phyloP scores from a whole-genome alignment of 1,140 invertebrate species.

The Drosophila quadrilineata region DNA sequence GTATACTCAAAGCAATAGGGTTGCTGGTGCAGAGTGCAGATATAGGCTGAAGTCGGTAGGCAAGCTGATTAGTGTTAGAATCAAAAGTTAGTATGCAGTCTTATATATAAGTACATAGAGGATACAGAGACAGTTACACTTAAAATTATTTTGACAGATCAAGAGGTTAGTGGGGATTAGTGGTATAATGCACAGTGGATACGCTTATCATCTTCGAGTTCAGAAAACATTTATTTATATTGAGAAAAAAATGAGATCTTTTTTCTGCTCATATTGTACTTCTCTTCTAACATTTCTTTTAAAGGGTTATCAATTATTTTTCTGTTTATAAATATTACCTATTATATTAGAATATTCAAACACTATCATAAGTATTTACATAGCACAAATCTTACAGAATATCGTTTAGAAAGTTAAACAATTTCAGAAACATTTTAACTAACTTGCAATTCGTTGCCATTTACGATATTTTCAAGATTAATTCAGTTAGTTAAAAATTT shows the following conservation, averaged over 20 bases:
- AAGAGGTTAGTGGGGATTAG: constrained; percentile 16
- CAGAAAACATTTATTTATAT: not conserved
- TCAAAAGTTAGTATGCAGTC: constrained; percentile 76
- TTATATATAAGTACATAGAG: constrained; percentile 52
- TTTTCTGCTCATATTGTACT: too few relatives aligned
- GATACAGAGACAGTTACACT: constrained; percentile 32
- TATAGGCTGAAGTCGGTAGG: constrained; percentile 71
- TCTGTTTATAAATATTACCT: too few relatives aligned
- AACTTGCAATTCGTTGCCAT: too few relatives aligned
- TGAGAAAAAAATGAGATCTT: not conserved
- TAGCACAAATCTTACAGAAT: too few relatives aligned
- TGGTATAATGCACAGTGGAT: not conserved
- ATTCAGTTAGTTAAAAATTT: too few relatives aligned
- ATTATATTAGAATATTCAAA: too few relatives aligned
- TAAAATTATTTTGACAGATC: not conserved
- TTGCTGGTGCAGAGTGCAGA: constrained; percentile 59
- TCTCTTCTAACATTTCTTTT: too few relatives aligned
- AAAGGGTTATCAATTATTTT: too few relatives aligned
- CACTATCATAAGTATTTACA: too few relatives aligned
- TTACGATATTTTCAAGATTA: too few relatives aligned
- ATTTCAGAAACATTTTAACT: too few relatives aligned
- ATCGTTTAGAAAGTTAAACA: too few relatives aligned
- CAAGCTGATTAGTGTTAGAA: constrained; percentile 66
- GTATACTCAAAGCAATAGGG: constrained; percentile 41
- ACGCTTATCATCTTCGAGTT: not conserved